A percentile compares a stretch with the other conserved stretches of the same genome.
phyloP scores from a whole-genome alignment of 2,113 vertebrate species.

The Polypterus bichir region DNA sequence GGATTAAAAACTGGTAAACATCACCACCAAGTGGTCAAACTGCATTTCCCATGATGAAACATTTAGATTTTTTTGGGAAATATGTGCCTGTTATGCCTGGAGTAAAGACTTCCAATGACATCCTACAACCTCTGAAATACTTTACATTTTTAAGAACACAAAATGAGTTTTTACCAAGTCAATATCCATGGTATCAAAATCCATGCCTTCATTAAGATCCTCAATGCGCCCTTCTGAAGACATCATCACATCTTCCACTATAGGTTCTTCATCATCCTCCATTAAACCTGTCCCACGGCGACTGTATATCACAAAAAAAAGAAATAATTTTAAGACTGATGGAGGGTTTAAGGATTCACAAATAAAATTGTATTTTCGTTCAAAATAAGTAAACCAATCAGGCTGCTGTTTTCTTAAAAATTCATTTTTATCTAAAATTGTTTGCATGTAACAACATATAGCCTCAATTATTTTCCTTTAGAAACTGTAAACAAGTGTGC shows the following conservation, averaged over 20 bases:
- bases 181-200: conserved; percentile 98
- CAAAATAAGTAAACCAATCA: too few species aligned
- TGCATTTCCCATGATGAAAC: too few species aligned
- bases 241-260: conserved; percentile 99
- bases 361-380: too few species aligned
- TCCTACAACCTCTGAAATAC: not conserved
- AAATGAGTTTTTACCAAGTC: conserved; percentile 71
- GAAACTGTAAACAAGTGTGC: too few species aligned
- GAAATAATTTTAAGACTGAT: too few species aligned
- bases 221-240: conserved; percentile 96
- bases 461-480: too few species aligned
- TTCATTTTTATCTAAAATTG: too few species aligned
- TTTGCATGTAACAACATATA: too few species aligned
- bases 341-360: too few species aligned
- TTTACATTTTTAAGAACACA: not conserved
- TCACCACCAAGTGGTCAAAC: too few species aligned
- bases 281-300: conserved; percentile 90
- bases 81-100: not conserved
- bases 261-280: conserved; percentile 97
- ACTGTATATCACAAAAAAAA: conserved; percentile 37
- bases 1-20: too few species aligned
- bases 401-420: too few species aligned
- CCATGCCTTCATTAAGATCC: conserved; percentile 98
- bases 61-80: not conserved
- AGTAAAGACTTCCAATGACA: not conserved